Percentiles rank a stretch among this genome's conserved stretches.
phyloP scores from a whole-genome alignment of 2,797 vertebrate genomes.

The Zenarchopterus dispar region DNA sequence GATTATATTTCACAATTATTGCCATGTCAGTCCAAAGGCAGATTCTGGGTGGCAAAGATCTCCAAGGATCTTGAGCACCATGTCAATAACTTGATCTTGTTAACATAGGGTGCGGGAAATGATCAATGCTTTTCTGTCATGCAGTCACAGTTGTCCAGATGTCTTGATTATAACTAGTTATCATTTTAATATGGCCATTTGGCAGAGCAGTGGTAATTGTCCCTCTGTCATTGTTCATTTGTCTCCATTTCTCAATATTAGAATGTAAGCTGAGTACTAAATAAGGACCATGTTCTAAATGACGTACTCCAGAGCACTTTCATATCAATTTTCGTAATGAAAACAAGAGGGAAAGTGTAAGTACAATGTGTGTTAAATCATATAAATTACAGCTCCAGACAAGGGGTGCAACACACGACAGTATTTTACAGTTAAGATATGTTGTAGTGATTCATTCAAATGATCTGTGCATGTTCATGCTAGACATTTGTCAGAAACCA shows the following conservation, averaged over 20 bases:
- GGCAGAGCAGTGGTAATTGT: conserved; percentile 62
- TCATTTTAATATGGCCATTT: conserved; percentile 64
- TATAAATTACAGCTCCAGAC: conserved; percentile 29
- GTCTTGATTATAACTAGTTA: conserved; percentile 64
- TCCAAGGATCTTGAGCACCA: conserved; percentile 35
- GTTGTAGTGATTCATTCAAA: conserved; percentile 29
- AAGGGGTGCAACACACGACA: conserved; percentile 13
- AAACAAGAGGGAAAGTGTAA: conserved; percentile 43
- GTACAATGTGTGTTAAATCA: conserved; percentile 48
- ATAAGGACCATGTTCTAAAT: conserved; percentile 62
- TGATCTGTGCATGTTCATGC: conserved; percentile 32
- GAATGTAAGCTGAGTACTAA: conserved; percentile 48
- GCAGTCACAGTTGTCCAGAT: conserved; percentile 47
- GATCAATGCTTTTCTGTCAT: conserved; percentile 64
- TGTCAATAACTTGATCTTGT: conserved; percentile 69
- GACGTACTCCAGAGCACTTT: conserved; percentile 53
- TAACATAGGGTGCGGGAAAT: conserved; percentile 50
- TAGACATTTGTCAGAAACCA: conserved; percentile 54
- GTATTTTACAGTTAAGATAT: conserved; percentile 32
- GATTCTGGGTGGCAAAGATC: conserved; percentile 43
- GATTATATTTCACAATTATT: conserved; percentile 8
- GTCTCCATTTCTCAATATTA: conserved; percentile 59
- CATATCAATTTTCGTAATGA: conserved; percentile 53
- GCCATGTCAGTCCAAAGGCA: conserved; percentile 32
- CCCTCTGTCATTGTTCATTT: conserved; percentile 67